Evolutionary conservation across 2,888 invertebrate species (phyloP), one percentile per base, ranked within the genome.

Genomic region (Cerceris ruficornis): DNA sequence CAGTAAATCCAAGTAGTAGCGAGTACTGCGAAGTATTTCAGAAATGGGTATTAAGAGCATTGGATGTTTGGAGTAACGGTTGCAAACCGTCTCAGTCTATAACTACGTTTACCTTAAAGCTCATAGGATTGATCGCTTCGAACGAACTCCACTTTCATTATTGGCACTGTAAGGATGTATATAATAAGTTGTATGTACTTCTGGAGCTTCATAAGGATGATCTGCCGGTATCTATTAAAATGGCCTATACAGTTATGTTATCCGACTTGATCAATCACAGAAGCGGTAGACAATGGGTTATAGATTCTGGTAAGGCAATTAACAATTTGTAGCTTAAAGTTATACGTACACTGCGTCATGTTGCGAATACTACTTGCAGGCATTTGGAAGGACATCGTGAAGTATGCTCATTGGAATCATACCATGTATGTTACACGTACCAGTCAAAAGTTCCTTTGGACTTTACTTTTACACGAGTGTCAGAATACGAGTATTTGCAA

Each of bases 361-460:
- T 8, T 2, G 11, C 0, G 28, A 8, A 55, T 9, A 7, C 13
- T 8, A n/a, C 77, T 66, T 54, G 4, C 41, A 74, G 95, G 94
- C 14, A 91, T 94, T 13, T 97, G 96, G 96, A 94, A 93, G 75
- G 93, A 95, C 83, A 94, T 96, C 42, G 91, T 96, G 5, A 93
- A 93, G 72, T 94, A 95, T 64, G 95, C 95, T 75, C 94, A 95
- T 83, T 93, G 94, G 69, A 95, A 95, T 90, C 94, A 95, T 76
- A 96, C 96, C 0, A 93, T 96, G 54, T 97, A 96, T 88, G 95
- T 96, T 9, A 94, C 95, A 0, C 93, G 95, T 52, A 95, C 96
- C 88, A 94, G 95, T 7, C 94, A 95, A 69, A 93, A 94, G 73
- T 95, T 96, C 85, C 92, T 96, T 15, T 93, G 89, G 65, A 75